Conservation (phyloP, 2,888 invertebrate species). For the Pogonocherus hispidulus region DNA sequence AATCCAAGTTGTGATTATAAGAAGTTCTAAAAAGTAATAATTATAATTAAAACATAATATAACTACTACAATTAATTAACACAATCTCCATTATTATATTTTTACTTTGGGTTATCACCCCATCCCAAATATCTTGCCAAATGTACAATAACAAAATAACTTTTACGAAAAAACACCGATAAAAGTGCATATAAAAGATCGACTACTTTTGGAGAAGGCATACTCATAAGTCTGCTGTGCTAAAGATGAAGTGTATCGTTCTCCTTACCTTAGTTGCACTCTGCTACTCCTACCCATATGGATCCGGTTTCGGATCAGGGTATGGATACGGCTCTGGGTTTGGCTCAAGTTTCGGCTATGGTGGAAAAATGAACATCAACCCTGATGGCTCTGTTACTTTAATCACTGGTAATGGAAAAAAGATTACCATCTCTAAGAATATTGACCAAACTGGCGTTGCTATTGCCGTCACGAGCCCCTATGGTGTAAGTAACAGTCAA, state of each 20-base stretch:
- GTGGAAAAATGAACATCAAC: constrained; percentile 41
- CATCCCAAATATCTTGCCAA: neutral
- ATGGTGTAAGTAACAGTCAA: constrained; percentile 17
- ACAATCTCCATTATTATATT: neutral
- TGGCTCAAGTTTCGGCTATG: constrained; percentile 27
- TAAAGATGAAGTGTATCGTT: constrained; percentile 50
- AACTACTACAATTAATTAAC: neutral
- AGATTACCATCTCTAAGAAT: constrained; percentile 45
- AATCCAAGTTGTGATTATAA: no score
- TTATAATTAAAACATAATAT: no score
- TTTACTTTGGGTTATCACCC: neutral
- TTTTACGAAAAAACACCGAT: constrained; percentile 30
- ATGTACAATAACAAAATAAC: neutral
- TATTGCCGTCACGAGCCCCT: constrained; percentile 46
- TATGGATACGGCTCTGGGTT: neutral
- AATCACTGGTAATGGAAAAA: constrained; percentile 41
- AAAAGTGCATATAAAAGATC: constrained; percentile 39
- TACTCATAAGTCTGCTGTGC: constrained; percentile 29
- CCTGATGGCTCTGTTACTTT: constrained; percentile 53
- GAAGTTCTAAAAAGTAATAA: neutral
- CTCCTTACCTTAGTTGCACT: constrained; percentile 40
- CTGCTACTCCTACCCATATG: constrained; percentile 37
- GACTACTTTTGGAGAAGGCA: constrained; percentile 10
- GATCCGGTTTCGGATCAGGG: neutral
- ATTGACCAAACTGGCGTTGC: constrained; percentile 46